Conservation (phyloP, 92 coral and sea anemone species). For the Phymanthus crucifer region DNA sequence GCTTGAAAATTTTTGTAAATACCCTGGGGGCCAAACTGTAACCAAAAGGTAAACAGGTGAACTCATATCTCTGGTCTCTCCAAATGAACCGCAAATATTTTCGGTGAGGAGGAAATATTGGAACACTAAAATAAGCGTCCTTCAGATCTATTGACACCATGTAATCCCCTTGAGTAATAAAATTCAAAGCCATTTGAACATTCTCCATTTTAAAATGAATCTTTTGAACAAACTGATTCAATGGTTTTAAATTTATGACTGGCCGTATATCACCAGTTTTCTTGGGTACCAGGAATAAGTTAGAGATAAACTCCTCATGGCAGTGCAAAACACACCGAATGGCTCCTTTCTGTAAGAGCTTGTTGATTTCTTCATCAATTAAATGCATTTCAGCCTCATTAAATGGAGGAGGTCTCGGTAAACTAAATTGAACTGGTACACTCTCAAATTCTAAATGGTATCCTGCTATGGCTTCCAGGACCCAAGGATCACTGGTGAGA, state of each 20-base stretch:
- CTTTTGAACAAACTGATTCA: constrained; percentile 39
- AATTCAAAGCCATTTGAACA: constrained; percentile 40
- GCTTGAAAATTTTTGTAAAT: constrained; percentile 52
- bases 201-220: constrained; percentile 53
- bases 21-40: constrained; percentile 56
- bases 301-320: constrained; percentile 45
- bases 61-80: constrained; percentile 33
- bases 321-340: constrained; percentile 20
- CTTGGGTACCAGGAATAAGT: too few relatives aligned
- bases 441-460: constrained; percentile 49
- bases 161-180: constrained; percentile 39
- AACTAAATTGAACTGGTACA: constrained; percentile 14
- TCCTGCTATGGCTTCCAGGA: constrained; percentile 38
- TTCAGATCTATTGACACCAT: constrained; percentile 38
- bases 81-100: constrained; percentile 48
- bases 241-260: constrained; percentile 62
- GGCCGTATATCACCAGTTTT: constrained; percentile 66
- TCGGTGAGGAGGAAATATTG: constrained; percentile 27
- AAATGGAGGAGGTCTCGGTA: constrained; percentile 37
- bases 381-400: constrained; percentile 17
- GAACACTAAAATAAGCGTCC: constrained; percentile 26
- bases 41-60: constrained; percentile 55
- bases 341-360: constrained; percentile 50
- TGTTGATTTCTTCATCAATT: constrained; percentile 36
- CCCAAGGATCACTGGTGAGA: constrained; percentile 40